phyloP scores from a whole-genome alignment of 2,888 invertebrate species.

The Caenorhabditis sp. region DNA sequence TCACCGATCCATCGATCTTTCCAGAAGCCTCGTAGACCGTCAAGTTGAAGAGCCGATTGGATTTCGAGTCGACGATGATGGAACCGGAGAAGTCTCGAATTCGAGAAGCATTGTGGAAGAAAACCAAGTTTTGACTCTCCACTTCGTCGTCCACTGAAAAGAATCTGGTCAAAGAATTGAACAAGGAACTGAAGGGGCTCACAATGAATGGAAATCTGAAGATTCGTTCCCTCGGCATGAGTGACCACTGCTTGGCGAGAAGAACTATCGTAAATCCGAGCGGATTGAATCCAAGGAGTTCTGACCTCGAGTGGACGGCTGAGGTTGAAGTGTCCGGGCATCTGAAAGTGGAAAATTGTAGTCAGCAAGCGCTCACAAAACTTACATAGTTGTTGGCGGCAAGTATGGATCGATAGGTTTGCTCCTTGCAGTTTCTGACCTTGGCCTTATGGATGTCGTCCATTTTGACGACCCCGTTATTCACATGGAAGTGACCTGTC shows the following conservation, averaged over 20 bases:
- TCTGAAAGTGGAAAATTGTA: slow-evolving; percentile 59
- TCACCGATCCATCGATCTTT: slow-evolving; percentile 75
- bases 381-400: slow-evolving; percentile 81
- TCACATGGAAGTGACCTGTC: slow-evolving; percentile 76
- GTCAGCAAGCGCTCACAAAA: background rate
- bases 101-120: slow-evolving; percentile 81
- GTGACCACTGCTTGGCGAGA: slow-evolving; percentile 79
- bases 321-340: slow-evolving; percentile 74
- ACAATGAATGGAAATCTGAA: slow-evolving; percentile 78
- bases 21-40: slow-evolving; percentile 79
- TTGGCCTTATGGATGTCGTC: slow-evolving; percentile 81
- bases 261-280: slow-evolving; percentile 76
- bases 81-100: slow-evolving; percentile 79
- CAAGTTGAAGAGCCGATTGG: slow-evolving; percentile 78
- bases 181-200: background rate
- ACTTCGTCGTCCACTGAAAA: slow-evolving; percentile 69
- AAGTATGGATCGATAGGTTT: slow-evolving; percentile 78
- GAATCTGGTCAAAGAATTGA: too few species aligned
- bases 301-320: slow-evolving; percentile 75
- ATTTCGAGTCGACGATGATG: slow-evolving; percentile 76
- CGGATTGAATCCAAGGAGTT: slow-evolving; percentile 80
- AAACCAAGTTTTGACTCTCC: slow-evolving; percentile 72
- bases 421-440: slow-evolving; percentile 80
- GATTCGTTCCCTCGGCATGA: slow-evolving; percentile 80
- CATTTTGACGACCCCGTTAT: slow-evolving; percentile 79